A percentile compares a stretch with the other conserved stretches of the same genome.
Conservation (phyloP, 2,888 invertebrate genomes). For the Amblyteles armatorius region DNA sequence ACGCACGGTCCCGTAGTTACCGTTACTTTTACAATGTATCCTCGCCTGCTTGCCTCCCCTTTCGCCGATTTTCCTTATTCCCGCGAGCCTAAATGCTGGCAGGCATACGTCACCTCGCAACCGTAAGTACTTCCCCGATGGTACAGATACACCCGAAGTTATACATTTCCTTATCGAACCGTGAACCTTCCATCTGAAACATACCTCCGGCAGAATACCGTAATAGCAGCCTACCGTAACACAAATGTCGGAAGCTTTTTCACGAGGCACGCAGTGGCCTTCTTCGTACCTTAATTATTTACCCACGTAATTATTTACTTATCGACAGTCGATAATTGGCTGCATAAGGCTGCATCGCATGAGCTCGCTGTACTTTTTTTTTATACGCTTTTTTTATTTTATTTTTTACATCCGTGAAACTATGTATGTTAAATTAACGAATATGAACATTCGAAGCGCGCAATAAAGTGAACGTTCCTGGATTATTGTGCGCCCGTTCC, state of each 20-base stretch:
- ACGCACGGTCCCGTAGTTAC: slow-evolving; percentile 23
- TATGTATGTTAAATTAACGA: neutral
- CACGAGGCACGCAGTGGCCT: neutral
- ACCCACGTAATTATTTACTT: neutral
- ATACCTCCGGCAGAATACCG: neutral
- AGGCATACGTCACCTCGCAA: neutral
- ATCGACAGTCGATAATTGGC: neutral
- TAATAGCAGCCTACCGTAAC: neutral
- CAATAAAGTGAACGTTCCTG: slow-evolving; percentile 13
- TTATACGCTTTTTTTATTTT: neutral
- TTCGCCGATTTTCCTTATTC: slow-evolving; percentile 29
- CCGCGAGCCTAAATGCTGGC: slow-evolving; percentile 3
- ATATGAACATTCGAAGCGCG: neutral
- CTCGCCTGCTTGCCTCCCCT: slow-evolving; percentile 10
- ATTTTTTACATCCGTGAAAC: neutral
- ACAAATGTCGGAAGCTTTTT: neutral
- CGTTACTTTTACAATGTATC: slow-evolving; percentile 24
- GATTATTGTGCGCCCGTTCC: neutral
- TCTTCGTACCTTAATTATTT: neutral
- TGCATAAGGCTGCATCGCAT: neutral
- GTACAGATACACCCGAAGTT: neutral
- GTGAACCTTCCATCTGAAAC: neutral
- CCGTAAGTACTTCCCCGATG: neutral
- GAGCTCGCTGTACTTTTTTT: neutral
- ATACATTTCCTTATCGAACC: slow-evolving; percentile 12